These are phyloP conservation scores for Tuta absoluta DNA, from an alignment of 2,888 invertebrate genomes.

Conservation along the genomic window DNA sequence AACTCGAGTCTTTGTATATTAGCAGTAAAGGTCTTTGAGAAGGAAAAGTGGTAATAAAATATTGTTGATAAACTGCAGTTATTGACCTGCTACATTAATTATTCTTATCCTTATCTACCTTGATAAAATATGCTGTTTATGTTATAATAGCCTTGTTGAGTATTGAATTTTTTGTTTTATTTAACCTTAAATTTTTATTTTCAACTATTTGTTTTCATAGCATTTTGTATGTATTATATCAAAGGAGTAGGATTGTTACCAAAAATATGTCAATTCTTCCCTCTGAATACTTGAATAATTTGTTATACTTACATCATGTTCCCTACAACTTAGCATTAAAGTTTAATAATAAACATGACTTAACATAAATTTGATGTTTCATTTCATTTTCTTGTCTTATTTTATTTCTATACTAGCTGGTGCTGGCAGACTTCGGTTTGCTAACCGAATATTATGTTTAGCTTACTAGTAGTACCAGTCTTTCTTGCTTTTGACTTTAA, in stretches of 20 bases:
- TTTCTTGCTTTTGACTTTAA: too few relatives aligned
- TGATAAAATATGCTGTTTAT: slow-evolving; percentile 35
- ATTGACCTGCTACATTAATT: slow-evolving; percentile 24
- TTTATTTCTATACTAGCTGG: background rate
- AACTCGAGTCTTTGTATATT: slow-evolving; percentile 15
- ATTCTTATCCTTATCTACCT: slow-evolving; percentile 29
- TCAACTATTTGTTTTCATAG: slow-evolving; percentile 47
- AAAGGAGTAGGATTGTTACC: slow-evolving; percentile 57
- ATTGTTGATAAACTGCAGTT: slow-evolving; percentile 20
- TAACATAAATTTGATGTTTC: slow-evolving; percentile 38
- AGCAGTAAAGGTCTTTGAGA: slow-evolving; percentile 6
- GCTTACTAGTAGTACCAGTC: too few relatives aligned
- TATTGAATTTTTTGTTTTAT: slow-evolving; percentile 61
- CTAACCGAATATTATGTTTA: too few relatives aligned
- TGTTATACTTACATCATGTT: slow-evolving; percentile 59
- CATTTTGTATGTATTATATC: slow-evolving; percentile 43
- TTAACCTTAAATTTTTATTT: slow-evolving; percentile 47
- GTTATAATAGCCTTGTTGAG: slow-evolving; percentile 40
- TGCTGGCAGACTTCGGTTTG: too few relatives aligned
- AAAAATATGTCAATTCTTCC: slow-evolving; percentile 66
- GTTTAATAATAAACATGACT: slow-evolving; percentile 69
- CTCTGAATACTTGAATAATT: slow-evolving; percentile 51
- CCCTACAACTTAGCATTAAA: slow-evolving; percentile 68
- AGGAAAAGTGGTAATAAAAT: slow-evolving; percentile 20
- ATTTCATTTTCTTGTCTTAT: background rate